phyloP scores from a whole-genome alignment of 2,888 invertebrate species.

The Eledona agricola region DNA sequence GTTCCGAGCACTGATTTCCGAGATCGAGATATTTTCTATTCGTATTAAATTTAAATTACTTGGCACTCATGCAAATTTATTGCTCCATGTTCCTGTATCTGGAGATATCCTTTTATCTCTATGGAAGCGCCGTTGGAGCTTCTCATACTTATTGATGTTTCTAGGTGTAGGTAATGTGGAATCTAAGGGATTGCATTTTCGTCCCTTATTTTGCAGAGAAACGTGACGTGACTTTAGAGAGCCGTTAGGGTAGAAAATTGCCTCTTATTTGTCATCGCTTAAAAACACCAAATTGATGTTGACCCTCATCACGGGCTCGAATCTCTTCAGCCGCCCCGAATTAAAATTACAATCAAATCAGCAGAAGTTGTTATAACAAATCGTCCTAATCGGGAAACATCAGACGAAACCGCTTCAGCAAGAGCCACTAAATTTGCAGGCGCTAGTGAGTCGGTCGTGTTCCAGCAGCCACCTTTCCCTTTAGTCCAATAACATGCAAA shows the following conservation, averaged over 20 bases:
- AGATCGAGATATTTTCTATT: constrained; percentile 16
- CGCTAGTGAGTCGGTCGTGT: constrained; percentile 39
- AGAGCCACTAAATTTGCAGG: constrained; percentile 50
- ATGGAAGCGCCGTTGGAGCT: constrained; percentile 11
- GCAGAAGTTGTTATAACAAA: constrained; percentile 40
- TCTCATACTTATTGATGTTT: constrained; percentile 33
- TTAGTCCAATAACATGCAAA: constrained; percentile 60
- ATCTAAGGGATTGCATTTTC: constrained; percentile 37
- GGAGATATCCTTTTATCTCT: constrained; percentile 20
- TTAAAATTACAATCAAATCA: constrained; percentile 44
- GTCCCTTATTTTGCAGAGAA: constrained; percentile 33
- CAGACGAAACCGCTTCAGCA: constrained; percentile 51
- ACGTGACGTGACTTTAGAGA: constrained; percentile 32
- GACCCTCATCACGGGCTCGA: too few species aligned
- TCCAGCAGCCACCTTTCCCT: constrained; percentile 46
- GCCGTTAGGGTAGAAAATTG: constrained; percentile 15
- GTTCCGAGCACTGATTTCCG: constrained; percentile 8
- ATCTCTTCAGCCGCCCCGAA: too few species aligned
- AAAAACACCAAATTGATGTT: constrained; percentile 23
- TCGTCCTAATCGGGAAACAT: constrained; percentile 43
- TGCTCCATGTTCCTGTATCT: constrained; percentile 7
- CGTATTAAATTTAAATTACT: constrained; percentile 30
- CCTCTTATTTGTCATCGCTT: constrained; percentile 29
- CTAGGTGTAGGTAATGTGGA: constrained; percentile 34
- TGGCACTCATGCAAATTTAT: constrained; percentile 21